A percentile compares a stretch with the other conserved stretches of the same genome.
Conservation (phyloP, 2,888 invertebrate species). For the Apomyelois bistriatella region DNA sequence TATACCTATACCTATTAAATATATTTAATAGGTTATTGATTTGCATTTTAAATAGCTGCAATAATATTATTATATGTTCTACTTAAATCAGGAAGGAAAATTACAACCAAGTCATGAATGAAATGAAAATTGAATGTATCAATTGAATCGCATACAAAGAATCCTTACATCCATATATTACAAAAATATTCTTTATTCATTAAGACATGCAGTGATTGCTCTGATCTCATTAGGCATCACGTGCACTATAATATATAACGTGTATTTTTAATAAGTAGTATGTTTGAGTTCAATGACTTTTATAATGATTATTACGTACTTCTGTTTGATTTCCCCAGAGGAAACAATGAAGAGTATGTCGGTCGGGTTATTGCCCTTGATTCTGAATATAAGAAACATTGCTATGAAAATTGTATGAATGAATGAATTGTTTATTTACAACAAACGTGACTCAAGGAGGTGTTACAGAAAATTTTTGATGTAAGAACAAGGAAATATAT, state of each 20-base stretch:
- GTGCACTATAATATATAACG: background rate
- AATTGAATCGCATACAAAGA: background rate
- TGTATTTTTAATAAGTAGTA: background rate
- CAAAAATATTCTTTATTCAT: background rate
- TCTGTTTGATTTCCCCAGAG: slow-evolving; percentile 7
- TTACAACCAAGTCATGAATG: background rate
- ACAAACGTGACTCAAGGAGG: no score
- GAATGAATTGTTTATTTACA: background rate
- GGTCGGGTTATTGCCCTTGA: slow-evolving; percentile 8
- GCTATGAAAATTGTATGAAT: background rate
- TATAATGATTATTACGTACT: background rate
- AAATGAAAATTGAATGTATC: slow-evolving; percentile 2
- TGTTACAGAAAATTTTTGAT: no score
- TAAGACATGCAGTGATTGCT: background rate
- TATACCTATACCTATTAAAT: no score
- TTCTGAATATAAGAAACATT: slow-evolving; percentile 11
- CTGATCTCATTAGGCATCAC: background rate
- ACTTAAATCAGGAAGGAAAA: slow-evolving; percentile 6
- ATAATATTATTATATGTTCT: background rate
- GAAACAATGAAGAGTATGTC: slow-evolving; percentile 12
- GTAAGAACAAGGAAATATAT: no score
- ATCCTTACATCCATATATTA: background rate
- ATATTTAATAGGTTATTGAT: no score
- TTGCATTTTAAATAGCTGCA: no score
- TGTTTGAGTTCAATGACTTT: slow-evolving; percentile 13